Conservation (phyloP, 2,113 vertebrate genomes). For the Coregonus clupeaformis region DNA sequence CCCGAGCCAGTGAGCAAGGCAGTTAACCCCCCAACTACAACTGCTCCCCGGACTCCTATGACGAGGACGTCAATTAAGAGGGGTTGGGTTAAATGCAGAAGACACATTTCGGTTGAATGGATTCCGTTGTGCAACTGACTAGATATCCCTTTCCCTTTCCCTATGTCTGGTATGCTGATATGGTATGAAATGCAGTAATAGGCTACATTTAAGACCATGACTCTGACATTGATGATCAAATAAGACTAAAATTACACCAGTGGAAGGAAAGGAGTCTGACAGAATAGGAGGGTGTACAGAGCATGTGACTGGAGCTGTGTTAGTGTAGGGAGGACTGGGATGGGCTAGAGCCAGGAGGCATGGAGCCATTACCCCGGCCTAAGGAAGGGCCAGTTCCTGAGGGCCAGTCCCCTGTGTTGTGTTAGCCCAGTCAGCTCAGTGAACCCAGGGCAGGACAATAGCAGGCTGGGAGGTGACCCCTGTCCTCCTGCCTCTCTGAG, state of each 20-base stretch:
- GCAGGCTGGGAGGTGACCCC: conserved; percentile 60
- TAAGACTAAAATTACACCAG: background rate
- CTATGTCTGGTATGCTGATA: too few species aligned
- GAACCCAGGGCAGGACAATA: conserved; percentile 57
- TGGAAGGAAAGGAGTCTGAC: conserved; percentile 60
- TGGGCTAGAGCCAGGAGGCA: background rate
- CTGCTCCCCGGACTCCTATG: too few species aligned
- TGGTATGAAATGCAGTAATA: too few species aligned
- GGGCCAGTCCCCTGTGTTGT: conserved; percentile 10
- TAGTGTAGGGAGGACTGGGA: conserved; percentile 22
- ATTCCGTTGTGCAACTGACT: background rate
- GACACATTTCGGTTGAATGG: background rate
- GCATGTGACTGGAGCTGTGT: conserved; percentile 57
- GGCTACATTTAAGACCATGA: background rate
- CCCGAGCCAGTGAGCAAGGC: too few species aligned
- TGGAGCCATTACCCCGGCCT: conserved; percentile 1
- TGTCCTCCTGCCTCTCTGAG: conserved; percentile 41
- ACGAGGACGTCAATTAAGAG: too few species aligned
- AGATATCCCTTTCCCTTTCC: too few species aligned
- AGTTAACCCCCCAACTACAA: too few species aligned
- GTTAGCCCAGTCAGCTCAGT: conserved; percentile 18
- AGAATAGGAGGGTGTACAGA: background rate
- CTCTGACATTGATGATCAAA: background rate
- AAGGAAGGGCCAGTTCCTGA: conserved; percentile 61
- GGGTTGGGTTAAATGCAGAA: too few species aligned